phyloP scores from a whole-genome alignment of 2,888 invertebrate genomes.

The Sarcophaga rosellei region DNA sequence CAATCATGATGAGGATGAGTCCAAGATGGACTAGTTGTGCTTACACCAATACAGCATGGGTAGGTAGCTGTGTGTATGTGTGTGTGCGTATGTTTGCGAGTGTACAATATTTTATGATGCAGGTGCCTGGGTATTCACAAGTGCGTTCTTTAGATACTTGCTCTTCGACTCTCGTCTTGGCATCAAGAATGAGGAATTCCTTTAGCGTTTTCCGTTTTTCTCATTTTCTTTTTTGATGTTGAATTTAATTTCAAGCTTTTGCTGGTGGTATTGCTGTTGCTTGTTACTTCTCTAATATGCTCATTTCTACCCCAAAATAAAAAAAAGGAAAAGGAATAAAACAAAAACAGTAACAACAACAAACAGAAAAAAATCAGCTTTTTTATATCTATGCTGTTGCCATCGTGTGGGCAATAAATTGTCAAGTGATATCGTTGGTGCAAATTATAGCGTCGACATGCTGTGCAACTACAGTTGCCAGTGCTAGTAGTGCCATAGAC shows the following conservation, averaged over 20 bases:
- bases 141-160: constrained; percentile 36
- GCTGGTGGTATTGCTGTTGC: constrained; percentile 1
- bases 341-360: constrained; percentile 19
- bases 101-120: constrained; percentile 57
- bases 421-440: constrained; percentile 70
- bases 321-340: constrained; percentile 20
- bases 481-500: constrained; percentile 19
- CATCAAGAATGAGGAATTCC: constrained; percentile 51
- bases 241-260: constrained; percentile 50
- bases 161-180: constrained; percentile 36
- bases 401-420: constrained; percentile 71
- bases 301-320: constrained; percentile 51
- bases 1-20: constrained; percentile 54
- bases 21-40: constrained; percentile 34
- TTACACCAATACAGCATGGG: not conserved
- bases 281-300: constrained; percentile 23
- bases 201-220: constrained; percentile 33
- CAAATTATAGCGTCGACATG: constrained; percentile 69
- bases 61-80: not conserved
- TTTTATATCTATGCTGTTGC: constrained; percentile 50
- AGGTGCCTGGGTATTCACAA: constrained; percentile 50
- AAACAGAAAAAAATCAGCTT: not conserved
- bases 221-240: constrained; percentile 10
- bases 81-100: constrained; percentile 1
- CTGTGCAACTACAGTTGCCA: constrained; percentile 67